Conservation (phyloP, 2,113 vertebrate genomes). For the Mohoua ochrocephala region DNA sequence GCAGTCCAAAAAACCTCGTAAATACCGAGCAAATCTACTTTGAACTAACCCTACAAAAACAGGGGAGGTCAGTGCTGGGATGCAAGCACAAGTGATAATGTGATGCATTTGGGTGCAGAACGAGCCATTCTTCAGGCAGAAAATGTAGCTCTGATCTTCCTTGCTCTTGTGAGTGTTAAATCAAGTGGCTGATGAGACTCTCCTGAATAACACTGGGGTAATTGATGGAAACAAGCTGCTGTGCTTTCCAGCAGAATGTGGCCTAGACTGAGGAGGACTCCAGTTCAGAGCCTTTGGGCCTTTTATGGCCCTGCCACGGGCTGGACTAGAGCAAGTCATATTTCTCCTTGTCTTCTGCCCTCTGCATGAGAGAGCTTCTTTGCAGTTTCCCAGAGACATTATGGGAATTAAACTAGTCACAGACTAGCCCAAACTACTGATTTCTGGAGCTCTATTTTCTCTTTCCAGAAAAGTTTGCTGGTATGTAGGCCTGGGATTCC, state of each 20-base stretch:
- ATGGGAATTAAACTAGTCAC: background rate
- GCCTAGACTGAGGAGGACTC: background rate
- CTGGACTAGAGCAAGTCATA: background rate
- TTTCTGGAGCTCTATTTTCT: background rate
- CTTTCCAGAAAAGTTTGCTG: background rate
- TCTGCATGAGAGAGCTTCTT: background rate
- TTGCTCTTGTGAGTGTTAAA: background rate
- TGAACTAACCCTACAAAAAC: background rate
- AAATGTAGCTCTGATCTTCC: background rate
- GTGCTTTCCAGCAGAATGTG: background rate
- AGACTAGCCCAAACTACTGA: background rate
- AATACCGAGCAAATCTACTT: background rate
- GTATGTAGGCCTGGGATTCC: constrained; percentile 2
- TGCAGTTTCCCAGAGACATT: background rate
- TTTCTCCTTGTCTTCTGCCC: background rate
- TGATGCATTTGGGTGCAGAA: background rate
- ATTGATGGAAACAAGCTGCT: background rate
- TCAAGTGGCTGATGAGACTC: background rate
- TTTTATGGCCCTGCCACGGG: background rate
- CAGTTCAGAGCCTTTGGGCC: background rate
- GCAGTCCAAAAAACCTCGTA: background rate
- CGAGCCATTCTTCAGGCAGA: background rate
- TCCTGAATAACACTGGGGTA: background rate
- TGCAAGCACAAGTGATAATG: background rate
- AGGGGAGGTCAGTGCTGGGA: background rate